phyloP scores from a whole-genome alignment of 1,140 invertebrate species.

The Drosophila eugracilis region DNA sequence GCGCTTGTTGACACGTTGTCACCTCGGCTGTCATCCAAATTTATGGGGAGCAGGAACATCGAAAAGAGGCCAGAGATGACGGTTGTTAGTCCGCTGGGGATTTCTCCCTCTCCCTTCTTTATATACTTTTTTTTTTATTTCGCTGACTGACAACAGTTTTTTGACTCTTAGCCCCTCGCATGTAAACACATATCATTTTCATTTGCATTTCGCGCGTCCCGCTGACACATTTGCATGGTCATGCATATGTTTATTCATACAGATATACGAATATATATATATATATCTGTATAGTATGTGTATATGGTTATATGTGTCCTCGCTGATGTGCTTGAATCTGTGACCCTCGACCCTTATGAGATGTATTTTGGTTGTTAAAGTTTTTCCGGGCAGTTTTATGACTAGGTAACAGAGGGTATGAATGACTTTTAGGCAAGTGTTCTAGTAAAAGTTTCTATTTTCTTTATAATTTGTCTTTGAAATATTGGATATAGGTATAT shows the following conservation, averaged over 20 bases:
- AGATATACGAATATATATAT: conserved; percentile 31
- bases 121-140: no score
- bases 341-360: conserved; percentile 50
- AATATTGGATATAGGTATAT: no score
- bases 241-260: conserved; percentile 39
- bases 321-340: conserved; percentile 34
- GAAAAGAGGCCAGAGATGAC: conserved; percentile 20
- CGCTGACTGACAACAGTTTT: conserved; percentile 47
- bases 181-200: conserved; percentile 73
- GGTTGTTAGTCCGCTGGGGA: conserved; percentile 29
- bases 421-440: not conserved
- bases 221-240: conserved; percentile 65
- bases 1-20: conserved; percentile 81
- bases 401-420: conserved; percentile 1
- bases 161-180: conserved; percentile 51
- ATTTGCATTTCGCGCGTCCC: conserved; percentile 61
- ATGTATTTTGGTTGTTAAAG: conserved; percentile 26
- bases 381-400: conserved; percentile 3
- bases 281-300: conserved; percentile 9
- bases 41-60: conserved; percentile 59
- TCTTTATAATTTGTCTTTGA: no score
- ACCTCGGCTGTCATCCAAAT: conserved; percentile 76
- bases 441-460: no score
- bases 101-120: no score
- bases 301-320: conserved; percentile 8